Base-by-base conservation (phyloP, 2,888 invertebrate genomes). In the Helicoverpa assulta region DNA sequence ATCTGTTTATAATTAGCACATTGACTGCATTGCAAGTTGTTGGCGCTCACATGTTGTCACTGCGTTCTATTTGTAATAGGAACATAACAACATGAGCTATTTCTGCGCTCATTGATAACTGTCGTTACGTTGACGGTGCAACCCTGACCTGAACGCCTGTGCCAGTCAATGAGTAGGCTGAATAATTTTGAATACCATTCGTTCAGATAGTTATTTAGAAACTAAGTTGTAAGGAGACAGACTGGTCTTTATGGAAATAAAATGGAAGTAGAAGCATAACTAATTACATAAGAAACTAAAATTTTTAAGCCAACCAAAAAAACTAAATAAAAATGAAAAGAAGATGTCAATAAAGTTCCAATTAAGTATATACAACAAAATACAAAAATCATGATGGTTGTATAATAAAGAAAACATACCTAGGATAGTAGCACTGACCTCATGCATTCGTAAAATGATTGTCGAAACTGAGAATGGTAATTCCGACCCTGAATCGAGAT, bases 1-100 rank as follows among this genome's bases (percentile, higher is more conserved):
- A 60, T 67, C 61, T 10, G 19, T 58, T 52, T 60, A 73, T 52
- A 78, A 62, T 67, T 78, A 66, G 61, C 58, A 61, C 29, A 61
- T 73, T 58, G 66, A 62, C 60, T 51, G 50, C 5, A 73, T 21
- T 33, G 19, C 58, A 62, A 62, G 54, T 21, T 55, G 73, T 67
- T 73, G 67, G 67, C 40, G 29, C 55, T 55, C 55, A 0, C 10
- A 10, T 14, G 55, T 26, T 53, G 52, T 53, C 40, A 0, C 50
- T 52, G 54, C 29, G 52, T 7, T 52, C 78, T 58, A 62, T 62
- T 58, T 62, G 29, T 26, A 56, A 33, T 29, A 57, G 0, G 12
- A 52, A 51, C 26, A 61, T 54, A 53, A n/a, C 37, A 29, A 60
- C 51, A 18, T 26, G 16, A 5, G 40, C 40, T 78, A 73, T 62